Evolutionary conservation across 30 jellyfish, hydroid and myxozoan species (phyloP), one percentile per base, ranked within the genome.

Genomic region (Nemopilema nomurai): DNA sequence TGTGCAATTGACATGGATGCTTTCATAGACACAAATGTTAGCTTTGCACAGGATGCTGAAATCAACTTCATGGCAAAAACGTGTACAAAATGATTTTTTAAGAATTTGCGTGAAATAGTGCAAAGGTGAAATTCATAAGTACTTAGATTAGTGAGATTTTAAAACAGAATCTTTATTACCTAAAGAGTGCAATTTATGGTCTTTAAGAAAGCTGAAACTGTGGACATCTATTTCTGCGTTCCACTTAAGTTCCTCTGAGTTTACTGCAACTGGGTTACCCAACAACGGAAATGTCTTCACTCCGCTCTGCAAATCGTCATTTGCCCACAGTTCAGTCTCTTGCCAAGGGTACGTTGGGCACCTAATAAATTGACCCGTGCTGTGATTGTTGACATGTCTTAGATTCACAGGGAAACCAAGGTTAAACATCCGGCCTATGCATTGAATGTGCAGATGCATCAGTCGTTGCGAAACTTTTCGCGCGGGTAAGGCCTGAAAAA

Each of bases 301-400:
- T 16, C 31, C 62, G 30, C 9, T 20, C 13, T 23, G 57, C 6
- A 41, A 77, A 13, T 70, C 89, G 62, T 87, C 90, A 9, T 74
- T 51, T 28, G 90, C 87, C 96, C 96, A 87, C n/a, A 87, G 80
- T 30, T 77, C 89, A 23, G 90, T 25, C 72, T 76, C 89, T 33
- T 87, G 89, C 96, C 96, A 87, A 23, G 96, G 73, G 74, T 87
- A 87, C 32, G 13, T 49, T n/a, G 96, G 96, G 32, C 25, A 87
- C 4, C 96, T 85, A 49, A 77, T 62, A 66, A 87, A 87, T 18
- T 33, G 51, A 24, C 96, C 96, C 6, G 30, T 6, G 1, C 71
- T 50, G 32, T 74, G 83, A 28, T 77, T 86, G 52, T 74, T 82
- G 20, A 87, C 49, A 16, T 9, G 27, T 22, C 57, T 69, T 29